Evolutionary conservation across 2,888 invertebrate species (phyloP), one percentile per base, ranked within the genome.

Genomic region (Cordilura impudica): DNA sequence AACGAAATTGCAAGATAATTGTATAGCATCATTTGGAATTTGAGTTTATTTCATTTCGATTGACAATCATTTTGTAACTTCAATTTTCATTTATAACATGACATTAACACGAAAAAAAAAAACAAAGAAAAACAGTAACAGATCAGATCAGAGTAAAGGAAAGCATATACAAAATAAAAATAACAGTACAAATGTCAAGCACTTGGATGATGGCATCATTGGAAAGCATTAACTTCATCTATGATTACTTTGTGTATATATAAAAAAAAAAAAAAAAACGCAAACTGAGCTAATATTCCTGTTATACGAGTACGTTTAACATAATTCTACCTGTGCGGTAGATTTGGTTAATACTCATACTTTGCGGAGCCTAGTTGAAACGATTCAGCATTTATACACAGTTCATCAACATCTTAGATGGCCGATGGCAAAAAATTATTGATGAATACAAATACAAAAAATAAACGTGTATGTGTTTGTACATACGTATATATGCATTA

Each of bases 21-120:
- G 77, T 72, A 60, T 53, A 71, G 61, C 73, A 73, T 78, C 73
- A 69, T 73, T 78, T 78, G 70, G 73, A 78, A 70, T 65, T 73
- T 73, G 63, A 78, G 51, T 78, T 78, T 69, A 78, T 78, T 78
- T 78, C 73, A 78, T 69, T 78, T 74, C 73, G 78, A 78, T 78
- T 78, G 78, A 78, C 78, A 78, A 78, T 74, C 73, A 78, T 78
- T 78, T 51, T 70, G 65, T 65, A 69, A 60, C 78, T 74, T 73
- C 73, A 73, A 63, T 78, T 73, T 65, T 70, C 78, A 73, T 78
- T 73, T 73, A 69, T 65, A 74, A 78, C 73, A 78, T 70, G 78
- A 70, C 69, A 65, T 74, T 74, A 65, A 69, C 39, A 53, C 45
- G 19, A 51, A 19, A 10, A 65, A n/a, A n/a, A 47, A 63, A 63